These are phyloP conservation scores for Benitochromis conjunctus DNA, from an alignment of 2,113 vertebrate species.

Conservation along the genomic window DNA sequence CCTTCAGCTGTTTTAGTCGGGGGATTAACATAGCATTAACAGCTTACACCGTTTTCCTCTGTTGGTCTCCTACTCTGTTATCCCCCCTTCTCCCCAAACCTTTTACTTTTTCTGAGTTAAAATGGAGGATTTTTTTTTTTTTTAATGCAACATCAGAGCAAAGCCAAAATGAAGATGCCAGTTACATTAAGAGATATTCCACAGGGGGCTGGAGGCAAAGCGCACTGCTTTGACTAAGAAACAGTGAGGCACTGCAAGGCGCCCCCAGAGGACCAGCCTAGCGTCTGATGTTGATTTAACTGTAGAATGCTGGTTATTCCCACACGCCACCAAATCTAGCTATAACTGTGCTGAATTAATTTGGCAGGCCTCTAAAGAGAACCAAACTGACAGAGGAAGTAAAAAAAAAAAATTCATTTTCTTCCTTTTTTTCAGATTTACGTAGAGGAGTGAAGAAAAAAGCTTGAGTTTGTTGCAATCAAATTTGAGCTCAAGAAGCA, in stretches of 20 bases:
- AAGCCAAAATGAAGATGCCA: conserved; percentile 66
- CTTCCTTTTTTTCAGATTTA: conserved; percentile 1
- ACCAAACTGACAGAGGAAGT: conserved; percentile 2
- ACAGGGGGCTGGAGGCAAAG: conserved; percentile 43
- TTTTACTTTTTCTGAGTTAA: conserved; percentile 63
- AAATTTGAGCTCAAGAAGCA: not conserved
- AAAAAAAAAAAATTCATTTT: not conserved
- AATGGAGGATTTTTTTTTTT: conserved; percentile 62
- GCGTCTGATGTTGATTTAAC: conserved; percentile 76
- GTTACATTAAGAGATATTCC: conserved; percentile 64
- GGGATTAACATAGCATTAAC: conserved; percentile 70
- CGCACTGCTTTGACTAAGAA: conserved; percentile 49
- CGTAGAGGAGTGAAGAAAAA: conserved; percentile 7
- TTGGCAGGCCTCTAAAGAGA: conserved; percentile 51
- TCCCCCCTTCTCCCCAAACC: conserved; percentile 32
- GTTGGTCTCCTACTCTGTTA: conserved; percentile 48
- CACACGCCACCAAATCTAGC: conserved; percentile 60
- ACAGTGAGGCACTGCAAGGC: conserved; percentile 46
- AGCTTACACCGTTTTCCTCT: conserved; percentile 67
- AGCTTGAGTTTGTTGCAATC: conserved; percentile 27
- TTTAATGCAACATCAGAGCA: conserved; percentile 65
- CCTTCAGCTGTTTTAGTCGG: conserved; percentile 61
- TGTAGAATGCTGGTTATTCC: conserved; percentile 64
- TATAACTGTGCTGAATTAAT: conserved; percentile 71
- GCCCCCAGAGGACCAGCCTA: conserved; percentile 45